These are phyloP conservation scores for Abrostola tripartita DNA, from an alignment of 2,888 invertebrate genomes.

Conservation along the genomic window DNA sequence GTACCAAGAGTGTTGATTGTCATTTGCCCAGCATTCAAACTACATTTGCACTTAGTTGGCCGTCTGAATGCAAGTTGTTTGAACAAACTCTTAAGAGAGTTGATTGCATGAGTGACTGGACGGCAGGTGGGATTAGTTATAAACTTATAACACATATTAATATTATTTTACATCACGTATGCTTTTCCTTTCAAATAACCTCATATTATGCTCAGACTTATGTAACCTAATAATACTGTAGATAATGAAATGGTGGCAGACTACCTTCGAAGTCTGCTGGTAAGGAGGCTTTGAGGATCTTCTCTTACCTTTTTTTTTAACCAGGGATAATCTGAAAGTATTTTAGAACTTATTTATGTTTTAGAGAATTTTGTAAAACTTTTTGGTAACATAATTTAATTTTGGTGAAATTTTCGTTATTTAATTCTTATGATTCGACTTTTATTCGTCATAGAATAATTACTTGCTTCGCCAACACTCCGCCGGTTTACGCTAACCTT, in stretches of 20 bases:
- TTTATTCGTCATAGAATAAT: too few species aligned
- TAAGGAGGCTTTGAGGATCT: not conserved
- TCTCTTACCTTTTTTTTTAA: not conserved
- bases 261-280: conserved; percentile 3
- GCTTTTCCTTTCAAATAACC: conserved; percentile 31
- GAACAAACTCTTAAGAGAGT: conserved; percentile 14
- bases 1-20: not conserved
- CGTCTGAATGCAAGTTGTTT: conserved; percentile 3
- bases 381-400: too few species aligned
- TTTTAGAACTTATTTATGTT: not conserved
- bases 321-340: not conserved
- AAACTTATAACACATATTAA: conserved; percentile 32
- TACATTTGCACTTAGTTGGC: conserved; percentile 10
- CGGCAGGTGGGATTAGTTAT: conserved; percentile 5
- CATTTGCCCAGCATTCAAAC: conserved; percentile 2
- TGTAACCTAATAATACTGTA: conserved; percentile 21
- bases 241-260: conserved; percentile 43
- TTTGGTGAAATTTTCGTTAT: too few species aligned
- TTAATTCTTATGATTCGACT: too few species aligned
- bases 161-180: conserved; percentile 25
- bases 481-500: too few species aligned
- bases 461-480: too few species aligned
- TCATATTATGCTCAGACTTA: conserved; percentile 22
- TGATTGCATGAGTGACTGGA: conserved; percentile 49
- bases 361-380: too few species aligned